Conservation (phyloP, 2,113 vertebrate species). For the Xenopus tropicalis region UCB_Xtro_10.0 CM004444.2:128281001-128281500, state of each 20-base stretch:
- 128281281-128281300: conserved; percentile 23
- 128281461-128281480: neutral
- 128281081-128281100: neutral
- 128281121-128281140: neutral
- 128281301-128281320: conserved; percentile 20
- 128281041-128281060: too few relatives aligned
- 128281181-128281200: neutral
- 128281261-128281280: conserved; percentile 6
- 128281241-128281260: neutral
- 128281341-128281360: conserved; percentile 20
- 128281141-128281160: neutral
- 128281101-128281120: neutral
- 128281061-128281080: neutral
- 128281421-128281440: conserved; percentile 24
- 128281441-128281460: conserved; percentile 26
- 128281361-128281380: conserved; percentile 24
- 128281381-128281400: conserved; percentile 13
- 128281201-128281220: neutral
- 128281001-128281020: too few relatives aligned
- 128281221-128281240: neutral
- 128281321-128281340: conserved; percentile 34
- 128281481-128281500: conserved; percentile 4
- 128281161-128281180: neutral
- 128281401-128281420: neutral
- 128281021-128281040: too few relatives aligned